These are phyloP conservation scores for Drosophila tanythrix DNA, from an alignment of 2,888 invertebrate species.

Conservation along the genomic window DNA sequence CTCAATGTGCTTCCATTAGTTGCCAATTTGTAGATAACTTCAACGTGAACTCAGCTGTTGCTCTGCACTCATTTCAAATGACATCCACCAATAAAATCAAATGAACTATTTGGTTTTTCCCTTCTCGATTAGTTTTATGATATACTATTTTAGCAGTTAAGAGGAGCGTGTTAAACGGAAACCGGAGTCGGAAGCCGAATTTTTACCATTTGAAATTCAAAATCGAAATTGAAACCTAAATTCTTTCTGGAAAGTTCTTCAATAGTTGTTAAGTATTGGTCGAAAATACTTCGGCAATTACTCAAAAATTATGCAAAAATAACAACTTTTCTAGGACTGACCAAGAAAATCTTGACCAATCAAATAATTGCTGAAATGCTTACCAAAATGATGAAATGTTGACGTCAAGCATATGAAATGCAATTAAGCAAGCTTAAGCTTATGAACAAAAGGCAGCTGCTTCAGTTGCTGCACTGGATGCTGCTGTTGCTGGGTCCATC, in stretches of 20 bases:
- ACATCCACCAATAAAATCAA: constrained; percentile 3
- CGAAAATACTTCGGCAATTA: not conserved
- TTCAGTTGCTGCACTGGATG: not conserved
- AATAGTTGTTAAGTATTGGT: not conserved
- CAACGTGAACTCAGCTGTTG: constrained; percentile 21
- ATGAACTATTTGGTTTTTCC: not conserved
- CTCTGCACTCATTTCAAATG: constrained; percentile 17
- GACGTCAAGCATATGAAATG: not conserved
- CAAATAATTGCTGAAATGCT: not conserved
- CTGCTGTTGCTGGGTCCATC: not conserved
- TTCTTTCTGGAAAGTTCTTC: not conserved
- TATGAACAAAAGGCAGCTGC: constrained; percentile 13
- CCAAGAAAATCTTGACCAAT: not conserved
- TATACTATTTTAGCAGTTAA: not conserved
- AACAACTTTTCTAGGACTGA: no score
- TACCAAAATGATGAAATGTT: not conserved
- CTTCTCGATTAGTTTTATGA: not conserved
- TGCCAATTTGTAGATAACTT: constrained; percentile 39
- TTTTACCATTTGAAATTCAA: not conserved
- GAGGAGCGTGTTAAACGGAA: not conserved
- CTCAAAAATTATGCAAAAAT: not conserved
- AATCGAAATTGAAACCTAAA: not conserved
- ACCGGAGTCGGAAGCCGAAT: not conserved
- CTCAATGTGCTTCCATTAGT: constrained; percentile 14
- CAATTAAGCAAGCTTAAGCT: not conserved